phyloP scores from a whole-genome alignment of 2,797 vertebrate species.

The Clangula hyemalis region DNA sequence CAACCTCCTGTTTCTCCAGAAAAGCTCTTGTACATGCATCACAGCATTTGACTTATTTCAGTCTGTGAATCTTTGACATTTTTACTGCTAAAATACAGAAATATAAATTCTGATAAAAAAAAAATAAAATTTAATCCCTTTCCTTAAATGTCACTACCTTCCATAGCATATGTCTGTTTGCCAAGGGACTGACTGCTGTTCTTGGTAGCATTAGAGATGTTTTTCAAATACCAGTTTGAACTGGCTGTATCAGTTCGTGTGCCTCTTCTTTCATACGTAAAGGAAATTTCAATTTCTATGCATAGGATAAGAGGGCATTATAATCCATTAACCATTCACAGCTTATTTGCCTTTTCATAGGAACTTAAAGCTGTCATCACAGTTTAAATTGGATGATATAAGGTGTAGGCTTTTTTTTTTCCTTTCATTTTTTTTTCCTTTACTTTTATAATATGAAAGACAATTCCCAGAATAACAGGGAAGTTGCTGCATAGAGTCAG shows the following conservation, averaged over 20 bases:
- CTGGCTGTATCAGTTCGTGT: not conserved
- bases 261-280: not conserved
- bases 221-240: not conserved
- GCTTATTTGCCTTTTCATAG: not conserved
- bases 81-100: not conserved
- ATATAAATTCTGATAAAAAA: not conserved
- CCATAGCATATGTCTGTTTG: not conserved
- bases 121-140: not conserved
- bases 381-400: not conserved
- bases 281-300: not conserved
- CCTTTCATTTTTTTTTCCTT: not conserved
- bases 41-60: not conserved
- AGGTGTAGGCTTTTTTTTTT: not conserved
- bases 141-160: not conserved
- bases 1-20: not conserved
- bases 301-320: not conserved
- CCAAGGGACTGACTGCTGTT: not conserved
- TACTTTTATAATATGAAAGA: not conserved
- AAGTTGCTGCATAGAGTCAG: not conserved
- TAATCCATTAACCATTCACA: not conserved
- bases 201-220: not conserved
- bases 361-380: not conserved
- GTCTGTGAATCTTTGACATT: not conserved
- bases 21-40: not conserved
- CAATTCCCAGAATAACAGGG: not conserved